Conservation (phyloP, 2,113 vertebrate species). For the Oryzias curvinotus region DNA sequence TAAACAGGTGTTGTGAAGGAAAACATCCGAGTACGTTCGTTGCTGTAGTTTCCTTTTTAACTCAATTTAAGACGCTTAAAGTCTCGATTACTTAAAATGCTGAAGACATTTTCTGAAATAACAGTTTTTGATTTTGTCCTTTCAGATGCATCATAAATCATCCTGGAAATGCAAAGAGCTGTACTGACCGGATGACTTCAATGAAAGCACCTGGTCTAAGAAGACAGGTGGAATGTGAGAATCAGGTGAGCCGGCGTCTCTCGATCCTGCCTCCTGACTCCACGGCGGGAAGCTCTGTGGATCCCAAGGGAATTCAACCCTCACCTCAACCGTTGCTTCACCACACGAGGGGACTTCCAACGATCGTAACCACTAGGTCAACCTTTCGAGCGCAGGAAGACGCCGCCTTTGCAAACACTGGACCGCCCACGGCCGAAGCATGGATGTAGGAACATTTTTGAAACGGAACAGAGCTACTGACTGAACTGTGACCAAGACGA, state of each 20-base stretch:
- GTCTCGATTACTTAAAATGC: neutral
- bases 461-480: conserved; percentile 17
- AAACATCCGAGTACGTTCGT: conserved; percentile 33
- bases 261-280: neutral
- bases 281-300: neutral
- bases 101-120: neutral
- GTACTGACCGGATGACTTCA: conserved; percentile 1
- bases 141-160: conserved; percentile 26
- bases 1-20: conserved; percentile 67
- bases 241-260: conserved; percentile 17
- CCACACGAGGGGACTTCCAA: conserved; percentile 5
- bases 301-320: conserved; percentile 5
- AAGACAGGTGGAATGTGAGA: conserved; percentile 29
- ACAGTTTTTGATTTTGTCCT: neutral
- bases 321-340: neutral
- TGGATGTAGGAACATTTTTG: conserved; percentile 10
- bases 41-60: neutral
- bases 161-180: conserved; percentile 9
- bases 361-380: conserved; percentile 36
- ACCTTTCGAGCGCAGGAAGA: conserved; percentile 17
- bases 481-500: conserved; percentile 9
- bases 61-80: neutral
- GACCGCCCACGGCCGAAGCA: conserved; percentile 21
- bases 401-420: conserved; percentile 46
- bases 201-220: conserved; percentile 8